Base-by-base conservation (phyloP, 1,140 invertebrate genomes). In the Solenopsis fugax region DNA sequence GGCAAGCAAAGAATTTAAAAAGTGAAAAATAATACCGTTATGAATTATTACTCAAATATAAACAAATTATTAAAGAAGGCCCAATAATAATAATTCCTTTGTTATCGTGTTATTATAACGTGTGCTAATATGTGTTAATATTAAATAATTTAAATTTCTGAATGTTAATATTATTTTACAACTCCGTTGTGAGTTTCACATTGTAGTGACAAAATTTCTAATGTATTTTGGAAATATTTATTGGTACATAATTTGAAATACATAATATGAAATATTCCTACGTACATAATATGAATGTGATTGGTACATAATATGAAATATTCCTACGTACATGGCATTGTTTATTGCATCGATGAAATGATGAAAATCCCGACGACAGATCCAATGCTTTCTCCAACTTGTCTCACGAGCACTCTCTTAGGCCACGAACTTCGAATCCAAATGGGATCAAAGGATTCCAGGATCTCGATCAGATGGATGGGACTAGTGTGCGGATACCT, bases 391-490 rank as follows among this genome's bases (percentile, higher is more conserved):
- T 50, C 13, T 34, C 45, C 65, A 78, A 85, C 54, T 87, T 89
- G 52, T 87, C 85, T 86, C 80, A n/a, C 62, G 34, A 87, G 58
- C 65, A 60, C 90, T 89, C 90, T 89, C 92, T 89, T 92, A 89
- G 85, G 73, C 90, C 82, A 69, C 73, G 87, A 90, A 89, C 87
- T 75, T 48, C 24, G 90, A 92, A 93, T 93, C 89, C 87, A 85
- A 88, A 90, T 88, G 45, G 88, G 87, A 92, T 92, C 93, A 93
- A 93, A 92, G 92, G 92, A 90, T 91, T 87, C 86, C 87, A 76
- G 93, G 89, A 92, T 93, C 80, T 88, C 87, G 91, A 90, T 92
- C 92, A 71, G 91, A 92, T 91, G 86, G 91, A 92, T 93, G 89
- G 88, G 76, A 82, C 54, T 67, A 13, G 88, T 65, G 85, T 88